phyloP scores from a whole-genome alignment of 2,113 vertebrate genomes.

The Aplodontia rufa region DNA sequence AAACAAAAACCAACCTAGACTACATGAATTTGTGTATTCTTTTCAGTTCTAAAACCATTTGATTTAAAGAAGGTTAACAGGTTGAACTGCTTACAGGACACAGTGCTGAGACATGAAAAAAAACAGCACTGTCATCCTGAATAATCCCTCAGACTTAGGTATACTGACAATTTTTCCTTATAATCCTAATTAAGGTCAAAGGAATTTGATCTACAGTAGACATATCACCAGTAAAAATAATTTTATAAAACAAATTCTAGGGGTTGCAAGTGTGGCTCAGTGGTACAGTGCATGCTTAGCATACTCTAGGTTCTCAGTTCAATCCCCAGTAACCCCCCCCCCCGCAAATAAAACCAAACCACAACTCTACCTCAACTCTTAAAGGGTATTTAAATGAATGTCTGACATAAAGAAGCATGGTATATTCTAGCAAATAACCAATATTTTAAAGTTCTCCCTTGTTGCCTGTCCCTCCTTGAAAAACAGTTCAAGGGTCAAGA shows the following conservation, averaged over 20 bases:
- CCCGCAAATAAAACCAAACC: neutral
- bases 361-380: neutral
- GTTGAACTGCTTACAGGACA: neutral
- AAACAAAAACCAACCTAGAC: neutral
- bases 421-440: neutral
- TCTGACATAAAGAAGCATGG: neutral
- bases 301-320: neutral
- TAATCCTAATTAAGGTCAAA: neutral
- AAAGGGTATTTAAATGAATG: conserved; percentile 6
- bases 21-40: neutral
- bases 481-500: neutral
- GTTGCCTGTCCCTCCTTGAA: no score
- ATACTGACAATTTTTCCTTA: neutral
- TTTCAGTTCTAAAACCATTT: neutral
- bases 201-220: neutral
- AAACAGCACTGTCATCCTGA: neutral
- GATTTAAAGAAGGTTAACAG: neutral
- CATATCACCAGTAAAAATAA: conserved; percentile 12
- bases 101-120: neutral
- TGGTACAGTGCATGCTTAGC: neutral
- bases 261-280: neutral
- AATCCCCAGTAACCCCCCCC: neutral
- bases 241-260: neutral
- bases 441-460: no score
- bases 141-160: neutral